These are phyloP conservation scores for Scaptomyza parva DNA, from an alignment of 2,888 invertebrate genomes.

Conservation along the genomic window DNA sequence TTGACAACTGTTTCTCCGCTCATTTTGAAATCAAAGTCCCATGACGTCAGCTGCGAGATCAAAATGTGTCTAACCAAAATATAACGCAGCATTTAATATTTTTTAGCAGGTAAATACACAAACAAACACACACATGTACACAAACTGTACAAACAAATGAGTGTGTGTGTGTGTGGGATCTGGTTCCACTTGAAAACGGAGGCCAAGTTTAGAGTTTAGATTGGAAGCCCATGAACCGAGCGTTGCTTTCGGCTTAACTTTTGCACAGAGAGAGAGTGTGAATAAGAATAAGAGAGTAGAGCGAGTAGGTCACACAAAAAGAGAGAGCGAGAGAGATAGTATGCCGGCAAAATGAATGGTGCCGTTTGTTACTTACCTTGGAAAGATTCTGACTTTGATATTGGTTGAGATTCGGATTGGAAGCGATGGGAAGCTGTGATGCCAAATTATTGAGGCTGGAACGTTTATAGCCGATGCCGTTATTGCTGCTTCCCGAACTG, in stretches of 20 bases:
- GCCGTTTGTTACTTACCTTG: conserved; percentile 64
- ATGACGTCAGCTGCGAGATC: conserved; percentile 34
- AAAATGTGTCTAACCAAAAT: conserved; percentile 12
- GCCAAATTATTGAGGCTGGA: conserved; percentile 67
- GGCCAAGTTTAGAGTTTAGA: conserved; percentile 51
- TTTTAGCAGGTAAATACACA: conserved; percentile 22
- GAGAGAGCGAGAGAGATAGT: not conserved
- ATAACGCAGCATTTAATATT: conserved; percentile 18
- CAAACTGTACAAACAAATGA: not conserved
- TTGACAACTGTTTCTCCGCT: too few species aligned
- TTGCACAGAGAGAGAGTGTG: conserved; percentile 5
- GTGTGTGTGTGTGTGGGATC: conserved; percentile 46
- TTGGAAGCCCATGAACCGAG: conserved; percentile 31
- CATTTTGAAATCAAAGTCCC: too few species aligned
- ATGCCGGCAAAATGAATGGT: conserved; percentile 15
- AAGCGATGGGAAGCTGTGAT: conserved; percentile 51
- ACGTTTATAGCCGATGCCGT: conserved; percentile 61
- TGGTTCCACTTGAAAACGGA: conserved; percentile 73
- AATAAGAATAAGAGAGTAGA: conserved; percentile 5
- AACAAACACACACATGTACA: not conserved
- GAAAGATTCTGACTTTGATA: conserved; percentile 47
- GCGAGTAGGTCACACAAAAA: not conserved
- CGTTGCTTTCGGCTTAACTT: conserved; percentile 21
- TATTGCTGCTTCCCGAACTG: conserved; percentile 51
- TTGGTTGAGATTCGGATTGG: conserved; percentile 46